Conservation (phyloP, 1,140 invertebrate genomes). For the Aphaenogaster floridana region DNA sequence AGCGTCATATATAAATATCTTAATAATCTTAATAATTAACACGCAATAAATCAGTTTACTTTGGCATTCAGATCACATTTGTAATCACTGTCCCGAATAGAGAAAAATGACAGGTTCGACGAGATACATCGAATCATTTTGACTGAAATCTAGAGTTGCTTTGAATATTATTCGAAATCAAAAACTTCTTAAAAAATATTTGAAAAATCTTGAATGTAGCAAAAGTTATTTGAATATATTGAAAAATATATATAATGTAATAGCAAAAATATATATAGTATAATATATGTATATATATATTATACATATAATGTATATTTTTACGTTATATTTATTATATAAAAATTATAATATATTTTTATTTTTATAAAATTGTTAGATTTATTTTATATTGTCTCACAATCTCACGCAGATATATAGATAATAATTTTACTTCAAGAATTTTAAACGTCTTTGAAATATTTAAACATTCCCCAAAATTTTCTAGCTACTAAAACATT, state of each 20-base stretch:
- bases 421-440: slow-evolving; percentile 9
- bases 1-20: slow-evolving; percentile 1
- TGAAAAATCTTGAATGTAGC: slow-evolving; percentile 1
- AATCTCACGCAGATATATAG: not conserved
- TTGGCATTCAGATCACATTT: not conserved
- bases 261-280: not conserved
- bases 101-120: not conserved
- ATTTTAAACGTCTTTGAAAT: not conserved
- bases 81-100: not conserved
- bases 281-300: not conserved
- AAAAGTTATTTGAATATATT: not conserved
- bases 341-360: slow-evolving; percentile 8
- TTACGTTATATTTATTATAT: not conserved
- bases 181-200: slow-evolving; percentile 16
- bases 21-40: slow-evolving; percentile 7
- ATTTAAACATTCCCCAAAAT: not conserved
- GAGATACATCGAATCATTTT: not conserved
- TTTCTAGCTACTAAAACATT: not conserved
- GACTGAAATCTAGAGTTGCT: not conserved
- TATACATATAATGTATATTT: not conserved
- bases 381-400: not conserved
- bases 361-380: not conserved
- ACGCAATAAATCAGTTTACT: not conserved
- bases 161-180: not conserved
- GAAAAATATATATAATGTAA: not conserved